Evolutionary conservation across 92 coral and sea anemone genomes (phyloP).

Genomic region (Parazoanthus atlanticus): DNA sequence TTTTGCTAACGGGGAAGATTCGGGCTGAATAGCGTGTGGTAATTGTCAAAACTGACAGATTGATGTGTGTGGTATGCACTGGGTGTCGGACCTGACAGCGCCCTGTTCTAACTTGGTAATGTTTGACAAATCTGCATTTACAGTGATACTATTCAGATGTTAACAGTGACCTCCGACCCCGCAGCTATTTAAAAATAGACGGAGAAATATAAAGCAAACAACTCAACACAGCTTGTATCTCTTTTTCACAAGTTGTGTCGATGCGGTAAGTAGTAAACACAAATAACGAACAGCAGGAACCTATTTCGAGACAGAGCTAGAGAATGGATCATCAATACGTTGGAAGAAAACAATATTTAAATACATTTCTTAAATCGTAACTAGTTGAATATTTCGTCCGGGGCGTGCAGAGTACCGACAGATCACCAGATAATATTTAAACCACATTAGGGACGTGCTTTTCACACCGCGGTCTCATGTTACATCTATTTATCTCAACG

Average conservation of each 20-base stretch:
- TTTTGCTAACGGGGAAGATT: no score
- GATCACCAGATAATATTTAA: constrained; percentile 39
- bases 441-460: constrained; percentile 29
- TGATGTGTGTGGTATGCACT: no score
- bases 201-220: neutral
- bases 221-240: neutral
- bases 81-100: no score
- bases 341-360: constrained; percentile 14
- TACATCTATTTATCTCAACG: constrained; percentile 39
- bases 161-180: constrained; percentile 11
- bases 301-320: constrained; percentile 13
- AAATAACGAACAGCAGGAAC: neutral
- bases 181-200: neutral
- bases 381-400: constrained; percentile 12
- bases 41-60: no score
- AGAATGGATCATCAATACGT: neutral
- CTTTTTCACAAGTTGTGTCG: constrained; percentile 16
- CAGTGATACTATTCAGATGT: neutral
- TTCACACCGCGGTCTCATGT: constrained; percentile 20
- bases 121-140: neutral
- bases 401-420: constrained; percentile 39
- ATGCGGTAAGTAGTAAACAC: neutral
- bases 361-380: neutral
- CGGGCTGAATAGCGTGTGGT: no score
- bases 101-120: neutral